Evolutionary conservation across 2,888 invertebrate genomes (phyloP), one percentile per base, ranked within the genome.

Genomic region (Cloeon dipterum): DNA sequence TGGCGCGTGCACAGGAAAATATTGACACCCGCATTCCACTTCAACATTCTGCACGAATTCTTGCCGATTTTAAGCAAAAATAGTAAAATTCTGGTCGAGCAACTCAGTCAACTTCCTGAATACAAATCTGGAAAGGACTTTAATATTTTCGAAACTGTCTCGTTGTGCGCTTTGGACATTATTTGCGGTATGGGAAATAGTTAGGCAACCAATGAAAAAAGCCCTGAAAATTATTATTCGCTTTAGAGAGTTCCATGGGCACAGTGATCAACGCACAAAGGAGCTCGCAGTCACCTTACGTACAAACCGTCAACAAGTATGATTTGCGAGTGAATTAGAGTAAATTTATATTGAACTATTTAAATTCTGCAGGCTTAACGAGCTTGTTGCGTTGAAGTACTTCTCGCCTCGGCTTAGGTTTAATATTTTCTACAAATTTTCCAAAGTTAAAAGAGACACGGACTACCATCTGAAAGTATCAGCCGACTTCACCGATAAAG

Each of bases 11-110:
- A 58, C 32, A 52, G 62, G 14, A 60, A 60, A 43, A 44, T 61
- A 21, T 47, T 62, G n/a, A 62, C 60, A 2, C 56, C 59, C 10
- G 57, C 61, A 0, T 62, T 61, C 43, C 62, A 62, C 44, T 61
- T 59, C 42, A 55, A 54, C 20, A 56, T 61, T 20, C 41, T 62
- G 36, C 54, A 50, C 32, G 53, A 54, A 41, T 62, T 58, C 42
- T 45, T 51, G 2, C 42, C 42, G 3, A 53, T 52, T 2, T 57
- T 62, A 40, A 49, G 45, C 33, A 52, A 56, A 32, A 54, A 57
- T 36, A 52, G 56, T 7, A 45, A 50, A 11, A 41, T 46, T 26
- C 43, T 60, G 2, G 53, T 59, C 10, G 40, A 46, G 3, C 50
- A 48, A 16, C 45, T 63, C 21, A 46, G 44, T 35, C 37, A 39